Percentiles rank a stretch among this genome's conserved stretches.
These are phyloP conservation scores for Tenebrio molitor DNA, from an alignment of 1,140 invertebrate genomes.

Conservation along the genomic window DNA sequence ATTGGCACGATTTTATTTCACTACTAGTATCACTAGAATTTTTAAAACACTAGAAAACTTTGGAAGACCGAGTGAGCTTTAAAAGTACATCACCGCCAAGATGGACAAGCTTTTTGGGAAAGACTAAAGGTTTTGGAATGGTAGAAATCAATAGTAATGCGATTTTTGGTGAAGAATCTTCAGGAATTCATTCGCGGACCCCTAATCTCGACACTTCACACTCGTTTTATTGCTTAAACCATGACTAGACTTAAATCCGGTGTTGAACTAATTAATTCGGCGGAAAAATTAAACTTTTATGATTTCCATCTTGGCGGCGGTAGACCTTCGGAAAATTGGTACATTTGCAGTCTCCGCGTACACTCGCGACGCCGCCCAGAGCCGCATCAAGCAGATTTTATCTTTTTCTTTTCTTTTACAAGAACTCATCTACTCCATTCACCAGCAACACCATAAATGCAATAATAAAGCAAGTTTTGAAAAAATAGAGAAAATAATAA, in stretches of 20 bases:
- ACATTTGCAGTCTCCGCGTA: conserved; percentile 56
- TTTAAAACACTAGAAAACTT: conserved; percentile 31
- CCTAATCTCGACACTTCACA: not conserved
- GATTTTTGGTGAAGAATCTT: not conserved
- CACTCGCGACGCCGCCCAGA: conserved; percentile 36
- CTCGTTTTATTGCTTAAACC: conserved; percentile 1
- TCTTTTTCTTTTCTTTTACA: not conserved
- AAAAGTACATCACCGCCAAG: conserved; percentile 54
- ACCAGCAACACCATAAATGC: too few relatives aligned
- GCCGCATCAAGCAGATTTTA: conserved; percentile 32
- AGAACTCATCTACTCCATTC: too few relatives aligned
- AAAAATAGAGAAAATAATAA: too few relatives aligned
- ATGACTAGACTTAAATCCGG: conserved; percentile 14
- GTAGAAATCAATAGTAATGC: conserved; percentile 16
- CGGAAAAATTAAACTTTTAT: conserved; percentile 49
- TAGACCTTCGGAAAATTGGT: conserved; percentile 55
- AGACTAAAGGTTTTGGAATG: not conserved
- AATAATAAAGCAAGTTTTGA: too few relatives aligned
- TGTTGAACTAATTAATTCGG: conserved; percentile 19
- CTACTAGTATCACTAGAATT: not conserved
- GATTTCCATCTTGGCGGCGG: conserved; percentile 60
- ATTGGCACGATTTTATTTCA: not conserved
- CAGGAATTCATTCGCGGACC: conserved; percentile 7
- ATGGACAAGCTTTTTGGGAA: conserved; percentile 48
- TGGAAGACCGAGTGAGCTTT: conserved; percentile 27